Percentiles rank a stretch among this genome's conserved stretches.
Conservation (phyloP, 35 echinoderm and acorn worm species). For the Lytechinus variegatus region DNA sequence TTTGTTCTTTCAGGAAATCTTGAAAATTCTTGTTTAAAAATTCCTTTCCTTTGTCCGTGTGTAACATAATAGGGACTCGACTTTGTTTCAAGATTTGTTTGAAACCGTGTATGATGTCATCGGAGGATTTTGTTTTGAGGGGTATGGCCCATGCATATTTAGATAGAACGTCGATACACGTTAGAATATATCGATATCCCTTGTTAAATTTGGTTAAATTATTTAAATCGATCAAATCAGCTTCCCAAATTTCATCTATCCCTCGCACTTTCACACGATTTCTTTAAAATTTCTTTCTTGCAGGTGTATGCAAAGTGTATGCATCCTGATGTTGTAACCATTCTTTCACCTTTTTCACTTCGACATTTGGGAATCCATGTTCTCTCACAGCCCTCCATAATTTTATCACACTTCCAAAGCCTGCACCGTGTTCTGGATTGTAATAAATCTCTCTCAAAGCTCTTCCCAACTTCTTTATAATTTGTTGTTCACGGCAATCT, state of each 20-base stretch:
- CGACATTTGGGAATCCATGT: not conserved
- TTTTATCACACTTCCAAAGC: not conserved
- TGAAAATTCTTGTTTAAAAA: constrained; percentile 58
- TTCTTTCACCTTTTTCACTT: not conserved
- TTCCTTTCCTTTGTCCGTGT: constrained; percentile 17
- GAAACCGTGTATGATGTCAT: constrained; percentile 39
- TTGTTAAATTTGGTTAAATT: too few relatives aligned
- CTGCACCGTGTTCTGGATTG: not conserved
- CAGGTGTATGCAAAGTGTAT: constrained; percentile 68
- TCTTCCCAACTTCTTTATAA: not conserved
- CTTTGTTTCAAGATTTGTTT: constrained; percentile 50
- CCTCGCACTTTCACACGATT: too few relatives aligned
- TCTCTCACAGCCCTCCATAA: constrained; percentile 21
- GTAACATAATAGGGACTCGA: not conserved
- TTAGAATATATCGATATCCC: too few relatives aligned
- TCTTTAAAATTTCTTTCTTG: constrained; percentile 51
- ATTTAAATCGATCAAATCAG: too few relatives aligned
- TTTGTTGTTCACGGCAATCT: not conserved
- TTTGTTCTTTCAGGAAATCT: constrained; percentile 1
- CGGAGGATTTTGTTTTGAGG: constrained; percentile 60
- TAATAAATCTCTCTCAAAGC: not conserved
- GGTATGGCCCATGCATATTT: constrained; percentile 32
- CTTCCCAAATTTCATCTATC: not conserved
- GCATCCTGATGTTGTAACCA: constrained; percentile 63
- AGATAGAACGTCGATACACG: too few relatives aligned